Base-by-base conservation (phyloP, 2,113 vertebrate species). In the Megaleporinus macrocephalus region DNA sequence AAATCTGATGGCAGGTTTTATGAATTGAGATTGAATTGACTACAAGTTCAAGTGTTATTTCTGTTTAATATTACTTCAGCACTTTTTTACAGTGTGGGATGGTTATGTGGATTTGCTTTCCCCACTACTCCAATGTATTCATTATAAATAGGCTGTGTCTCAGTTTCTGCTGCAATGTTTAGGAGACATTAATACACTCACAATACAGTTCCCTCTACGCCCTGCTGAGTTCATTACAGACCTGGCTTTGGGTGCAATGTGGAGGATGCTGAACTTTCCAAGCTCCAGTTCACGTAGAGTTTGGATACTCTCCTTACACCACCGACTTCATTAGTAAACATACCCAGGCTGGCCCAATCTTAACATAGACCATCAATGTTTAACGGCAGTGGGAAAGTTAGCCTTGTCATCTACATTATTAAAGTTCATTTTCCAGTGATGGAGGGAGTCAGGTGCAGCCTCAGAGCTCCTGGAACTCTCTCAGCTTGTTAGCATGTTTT, bases 311-410 rank as follows among this genome's bases (percentile, higher is more conserved):
- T 78, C 80, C 79, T 66, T 30, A 30, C 72, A n/a, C 62, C 57
- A 4, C 24, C 59, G 62, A 41, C 62, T 86, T 88, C 80, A 79
- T 89, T 87, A 84, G 79, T 80, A 83, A 80, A 61, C 55, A 81
- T 57, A 36, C 69, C 73, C 74, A 49, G 74, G 66, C 71, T 72
- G 79, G 69, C 80, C 82, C 83, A 79, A 68, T 76, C 82, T 73
- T 49, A 41, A 33, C 73, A 33, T 26, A 12, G 20, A 5, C 18
- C 82, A 83, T 85, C 61, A 80, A 86, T 88, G 65, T 86, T 90
- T 88, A 62, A 87, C n/a, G 22, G 20, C 29, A 72, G 66, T 26
- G 47, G 63, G 80, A 79, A 79, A 86, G 71, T 33, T 68, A 82
- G 63, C 22, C 59, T 49, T 80, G 71, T 79, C 55, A 10, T 65